Conservation (phyloP, 2,888 invertebrate genomes). For the Xestia xanthographa region DNA sequence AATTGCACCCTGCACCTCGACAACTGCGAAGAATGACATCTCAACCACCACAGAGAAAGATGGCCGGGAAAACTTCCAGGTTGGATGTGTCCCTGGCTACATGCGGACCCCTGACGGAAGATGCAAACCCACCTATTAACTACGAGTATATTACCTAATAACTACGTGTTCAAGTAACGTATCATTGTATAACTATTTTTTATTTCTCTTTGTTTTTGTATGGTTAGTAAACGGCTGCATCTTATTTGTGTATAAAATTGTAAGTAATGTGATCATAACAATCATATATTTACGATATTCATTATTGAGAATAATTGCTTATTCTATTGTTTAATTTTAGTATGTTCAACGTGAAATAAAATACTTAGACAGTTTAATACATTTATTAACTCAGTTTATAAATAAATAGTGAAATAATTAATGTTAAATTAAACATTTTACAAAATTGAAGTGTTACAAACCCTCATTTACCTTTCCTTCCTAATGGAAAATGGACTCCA, state of each 20-base stretch:
- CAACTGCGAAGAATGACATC: neutral
- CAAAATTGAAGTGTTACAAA: neutral
- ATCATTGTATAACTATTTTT: constrained; percentile 1
- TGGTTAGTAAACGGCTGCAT: neutral
- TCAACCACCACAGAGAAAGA: constrained; percentile 22
- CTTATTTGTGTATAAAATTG: neutral
- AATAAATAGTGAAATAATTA: constrained; percentile 2
- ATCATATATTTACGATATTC: neutral
- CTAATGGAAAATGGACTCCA: neutral
- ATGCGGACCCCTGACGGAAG: constrained; percentile 81
- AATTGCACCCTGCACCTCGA: constrained; percentile 16
- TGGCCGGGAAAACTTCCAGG: constrained; percentile 80
- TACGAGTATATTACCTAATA: constrained; percentile 16
- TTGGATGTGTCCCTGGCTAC: constrained; percentile 78
- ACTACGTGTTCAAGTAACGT: constrained; percentile 20
- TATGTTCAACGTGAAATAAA: constrained; percentile 12
- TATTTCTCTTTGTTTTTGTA: neutral
- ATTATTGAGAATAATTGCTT: neutral
- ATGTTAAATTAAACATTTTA: constrained; percentile 10
- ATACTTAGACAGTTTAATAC: neutral
- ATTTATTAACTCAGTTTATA: constrained; percentile 20
- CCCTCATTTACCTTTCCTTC: neutral
- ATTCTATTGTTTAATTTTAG: neutral
- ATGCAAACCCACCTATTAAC: constrained; percentile 77
- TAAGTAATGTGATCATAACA: constrained; percentile 7